Evolutionary conservation across 2,888 invertebrate species (phyloP).

Genomic region (Lepeophtheirus nordmannii): DNA sequence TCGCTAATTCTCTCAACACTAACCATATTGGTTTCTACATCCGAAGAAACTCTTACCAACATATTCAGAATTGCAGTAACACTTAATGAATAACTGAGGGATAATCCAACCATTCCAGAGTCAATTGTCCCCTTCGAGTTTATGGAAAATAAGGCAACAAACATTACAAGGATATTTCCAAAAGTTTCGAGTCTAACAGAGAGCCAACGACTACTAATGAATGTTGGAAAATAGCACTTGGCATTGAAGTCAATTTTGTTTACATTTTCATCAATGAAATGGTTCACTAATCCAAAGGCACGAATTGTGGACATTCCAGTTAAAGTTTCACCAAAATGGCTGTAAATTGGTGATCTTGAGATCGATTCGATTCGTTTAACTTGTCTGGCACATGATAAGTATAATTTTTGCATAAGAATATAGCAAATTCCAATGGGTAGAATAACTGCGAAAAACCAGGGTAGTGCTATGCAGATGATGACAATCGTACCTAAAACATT

Average conservation of each 20-base stretch:
- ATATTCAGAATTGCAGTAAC: slow-evolving; percentile 42
- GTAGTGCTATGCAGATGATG: slow-evolving; percentile 31
- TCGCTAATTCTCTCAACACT: slow-evolving; percentile 42
- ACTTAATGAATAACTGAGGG: slow-evolving; percentile 39
- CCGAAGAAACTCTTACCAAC: slow-evolving; percentile 41
- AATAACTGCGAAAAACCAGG: slow-evolving; percentile 32
- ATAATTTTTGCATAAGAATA: slow-evolving; percentile 38
- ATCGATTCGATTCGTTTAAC: slow-evolving; percentile 41
- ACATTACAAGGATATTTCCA: slow-evolving; percentile 84
- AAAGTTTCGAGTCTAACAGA: slow-evolving; percentile 34
- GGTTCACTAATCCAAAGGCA: slow-evolving; percentile 29
- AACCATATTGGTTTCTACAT: slow-evolving; percentile 42
- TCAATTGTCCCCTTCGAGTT: slow-evolving; percentile 51
- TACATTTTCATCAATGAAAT: slow-evolving; percentile 38
- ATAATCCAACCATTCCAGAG: slow-evolving; percentile 46
- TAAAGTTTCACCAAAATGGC: slow-evolving; percentile 41
- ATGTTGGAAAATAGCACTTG: slow-evolving; percentile 30
- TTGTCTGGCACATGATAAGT: slow-evolving; percentile 42
- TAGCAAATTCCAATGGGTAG: slow-evolving; percentile 32
- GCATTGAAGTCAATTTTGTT: slow-evolving; percentile 38
- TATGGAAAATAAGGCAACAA: slow-evolving; percentile 81
- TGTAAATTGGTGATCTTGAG: slow-evolving; percentile 42
- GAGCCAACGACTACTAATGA: slow-evolving; percentile 33
- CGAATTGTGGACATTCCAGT: slow-evolving; percentile 36
- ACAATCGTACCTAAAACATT: slow-evolving; percentile 30